Evolutionary conservation across 2,797 vertebrate genomes (phyloP), one percentile per base, ranked within the genome.

Genomic region (Sparus aurata): DNA sequence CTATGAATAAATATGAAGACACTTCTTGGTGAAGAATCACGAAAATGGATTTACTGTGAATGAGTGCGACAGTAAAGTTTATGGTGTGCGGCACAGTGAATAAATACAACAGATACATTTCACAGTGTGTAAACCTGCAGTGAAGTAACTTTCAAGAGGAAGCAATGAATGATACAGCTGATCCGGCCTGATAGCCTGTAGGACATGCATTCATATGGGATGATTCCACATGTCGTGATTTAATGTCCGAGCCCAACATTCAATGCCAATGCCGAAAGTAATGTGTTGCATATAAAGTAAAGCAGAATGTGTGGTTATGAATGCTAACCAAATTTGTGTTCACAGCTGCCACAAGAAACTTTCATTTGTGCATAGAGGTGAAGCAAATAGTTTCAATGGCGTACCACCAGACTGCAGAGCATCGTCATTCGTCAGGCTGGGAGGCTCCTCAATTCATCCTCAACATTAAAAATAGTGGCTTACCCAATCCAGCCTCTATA

Each of bases 1-100:
- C 25, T 2, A 27, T 69, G 66, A 57, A 70, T 52, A 61, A 45
- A 73, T 65, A 50, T 60, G 43, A 78, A 60, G 43, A 23, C n/a
- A 59, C 4, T 41, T 45, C 23, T 46, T 61, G 60, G 43, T 55
- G 34, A 34, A 43, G 25, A 59, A 61, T 53, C 27, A 16, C 17
- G 27, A n/a, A 55, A 52, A 47, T 46, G 20, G 30, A 60, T 58
- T 38, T 2, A 38, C 64, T 64, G 53, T 43, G 17, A 23, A 4
- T 54, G 45, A 2, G 4, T 17, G 16, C 34, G 27, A 52, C 30
- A 38, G 10, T 63, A 7, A 64, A 30, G 45, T 64, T 30, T 15
- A 49, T 64, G 45, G 17, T 23, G 41, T 62, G 45, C 53, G 47
- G 53, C 8, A 23, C 30, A 16, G 64, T 34, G 52, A 64, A 41